phyloP scores from a whole-genome alignment of 1,140 invertebrate genomes.

The Ectropis grisescens region DNA sequence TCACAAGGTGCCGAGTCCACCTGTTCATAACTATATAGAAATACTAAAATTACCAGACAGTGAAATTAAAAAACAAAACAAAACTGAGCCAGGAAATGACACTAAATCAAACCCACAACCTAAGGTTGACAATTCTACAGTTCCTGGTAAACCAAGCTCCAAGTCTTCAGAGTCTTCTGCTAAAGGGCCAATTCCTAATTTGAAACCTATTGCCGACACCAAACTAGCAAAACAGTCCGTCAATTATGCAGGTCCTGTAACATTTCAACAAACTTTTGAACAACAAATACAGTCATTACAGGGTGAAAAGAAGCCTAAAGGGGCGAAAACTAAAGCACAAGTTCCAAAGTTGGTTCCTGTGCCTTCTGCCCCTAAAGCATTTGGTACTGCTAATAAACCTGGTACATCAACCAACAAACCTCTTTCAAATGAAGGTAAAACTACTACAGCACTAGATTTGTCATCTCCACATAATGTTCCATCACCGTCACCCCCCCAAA shows the following conservation, averaged over 20 bases:
- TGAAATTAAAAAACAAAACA: constrained; percentile 40
- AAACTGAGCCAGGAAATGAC: constrained; percentile 24
- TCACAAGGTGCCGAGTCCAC: constrained; percentile 64
- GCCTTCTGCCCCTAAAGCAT: constrained; percentile 49
- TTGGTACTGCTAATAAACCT: constrained; percentile 41
- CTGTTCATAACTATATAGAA: constrained; percentile 73
- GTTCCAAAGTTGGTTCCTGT: constrained; percentile 59
- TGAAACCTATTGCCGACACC: constrained; percentile 65
- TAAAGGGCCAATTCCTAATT: constrained; percentile 65
- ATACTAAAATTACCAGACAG: constrained; percentile 72
- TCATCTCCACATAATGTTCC: constrained; percentile 59
- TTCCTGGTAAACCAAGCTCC: constrained; percentile 21
- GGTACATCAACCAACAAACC: constrained; percentile 25
- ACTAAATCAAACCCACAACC: constrained; percentile 21
- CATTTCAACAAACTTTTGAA: constrained; percentile 69
- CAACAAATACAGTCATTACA: constrained; percentile 55
- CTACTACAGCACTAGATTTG: constrained; percentile 54
- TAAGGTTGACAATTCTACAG: constrained; percentile 26
- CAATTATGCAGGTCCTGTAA: constrained; percentile 50
- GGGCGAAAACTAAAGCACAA: constrained; percentile 57
- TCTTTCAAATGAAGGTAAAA: constrained; percentile 36
- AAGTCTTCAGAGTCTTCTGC: constrained; percentile 48
- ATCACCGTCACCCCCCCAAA: constrained; percentile 57
- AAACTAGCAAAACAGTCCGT: constrained; percentile 52
- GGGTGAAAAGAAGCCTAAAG: constrained; percentile 57